phyloP scores from a whole-genome alignment of 2,888 invertebrate genomes.

The Dusona sp. region DNA sequence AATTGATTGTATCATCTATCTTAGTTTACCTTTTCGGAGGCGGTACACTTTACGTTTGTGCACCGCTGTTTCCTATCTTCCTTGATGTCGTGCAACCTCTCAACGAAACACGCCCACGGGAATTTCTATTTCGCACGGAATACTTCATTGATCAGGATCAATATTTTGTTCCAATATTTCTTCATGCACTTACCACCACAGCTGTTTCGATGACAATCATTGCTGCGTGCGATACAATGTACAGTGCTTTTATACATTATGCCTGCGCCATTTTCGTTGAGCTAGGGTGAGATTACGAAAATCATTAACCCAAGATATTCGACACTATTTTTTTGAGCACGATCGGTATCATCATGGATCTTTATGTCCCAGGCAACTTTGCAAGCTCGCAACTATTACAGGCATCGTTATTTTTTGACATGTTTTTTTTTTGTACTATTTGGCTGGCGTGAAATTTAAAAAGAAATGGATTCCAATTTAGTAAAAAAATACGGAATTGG shows the following conservation, averaged over 20 bases:
- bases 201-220: conserved; percentile 36
- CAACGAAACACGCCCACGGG: conserved; percentile 51
- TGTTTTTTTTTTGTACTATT: not conserved
- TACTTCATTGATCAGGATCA: conserved; percentile 52
- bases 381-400: not conserved
- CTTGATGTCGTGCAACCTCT: conserved; percentile 53
- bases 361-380: not conserved
- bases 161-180: conserved; percentile 44
- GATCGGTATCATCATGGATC: not conserved
- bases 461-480: not conserved
- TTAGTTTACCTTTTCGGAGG: conserved; percentile 53
- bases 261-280: conserved; percentile 53
- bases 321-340: not conserved
- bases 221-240: conserved; percentile 53
- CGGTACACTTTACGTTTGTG: conserved; percentile 25
- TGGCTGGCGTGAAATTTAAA: not conserved
- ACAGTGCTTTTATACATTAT: conserved; percentile 53
- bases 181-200: conserved; percentile 45
- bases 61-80: conserved; percentile 41
- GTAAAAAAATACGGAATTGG: no score
- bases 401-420: not conserved
- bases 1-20: not conserved
- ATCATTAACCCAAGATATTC: not conserved
- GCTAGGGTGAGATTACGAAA: conserved; percentile 35
- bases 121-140: conserved; percentile 54